phyloP scores from a whole-genome alignment of 64 coral and sea anemone species.

The Stylophora pistillata region DNA sequence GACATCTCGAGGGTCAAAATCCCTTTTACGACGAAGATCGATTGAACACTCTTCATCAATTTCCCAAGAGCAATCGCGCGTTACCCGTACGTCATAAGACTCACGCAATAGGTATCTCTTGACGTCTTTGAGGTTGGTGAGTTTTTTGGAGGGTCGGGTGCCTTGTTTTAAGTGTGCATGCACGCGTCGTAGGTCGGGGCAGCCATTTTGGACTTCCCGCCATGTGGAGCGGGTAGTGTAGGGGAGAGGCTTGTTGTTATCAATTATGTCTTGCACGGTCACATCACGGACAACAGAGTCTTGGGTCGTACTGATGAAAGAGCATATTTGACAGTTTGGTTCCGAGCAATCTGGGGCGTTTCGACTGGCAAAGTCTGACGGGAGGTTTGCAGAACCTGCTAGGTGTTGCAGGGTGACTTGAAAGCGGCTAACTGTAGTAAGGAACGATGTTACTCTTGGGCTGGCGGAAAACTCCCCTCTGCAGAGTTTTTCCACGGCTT shows the following conservation, averaged over 20 bases:
- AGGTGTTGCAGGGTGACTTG: no score
- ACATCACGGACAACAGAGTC: neutral
- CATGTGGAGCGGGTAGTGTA: neutral
- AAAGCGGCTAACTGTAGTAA: no score
- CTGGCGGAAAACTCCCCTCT: no score
- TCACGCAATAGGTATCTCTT: neutral
- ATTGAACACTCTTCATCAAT: no score
- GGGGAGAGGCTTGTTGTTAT: neutral
- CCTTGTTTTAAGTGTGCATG: slow-evolving; percentile 29
- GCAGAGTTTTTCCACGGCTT: neutral
- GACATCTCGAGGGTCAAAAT: no score
- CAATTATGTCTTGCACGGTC: neutral
- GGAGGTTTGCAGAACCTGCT: no score
- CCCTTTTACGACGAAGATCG: no score
- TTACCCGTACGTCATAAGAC: no score
- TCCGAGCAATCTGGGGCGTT: neutral
- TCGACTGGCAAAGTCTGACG: slow-evolving; percentile 11
- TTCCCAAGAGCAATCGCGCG: no score
- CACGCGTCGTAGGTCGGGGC: neutral
- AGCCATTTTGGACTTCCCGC: neutral
- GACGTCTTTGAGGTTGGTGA: slow-evolving; percentile 33
- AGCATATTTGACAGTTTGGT: slow-evolving; percentile 2
- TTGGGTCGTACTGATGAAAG: neutral
- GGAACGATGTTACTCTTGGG: no score
- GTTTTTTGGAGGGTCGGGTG: slow-evolving; percentile 13